Conservation (phyloP, 2,797 vertebrate genomes). For the Acanthurus tractus region DNA sequence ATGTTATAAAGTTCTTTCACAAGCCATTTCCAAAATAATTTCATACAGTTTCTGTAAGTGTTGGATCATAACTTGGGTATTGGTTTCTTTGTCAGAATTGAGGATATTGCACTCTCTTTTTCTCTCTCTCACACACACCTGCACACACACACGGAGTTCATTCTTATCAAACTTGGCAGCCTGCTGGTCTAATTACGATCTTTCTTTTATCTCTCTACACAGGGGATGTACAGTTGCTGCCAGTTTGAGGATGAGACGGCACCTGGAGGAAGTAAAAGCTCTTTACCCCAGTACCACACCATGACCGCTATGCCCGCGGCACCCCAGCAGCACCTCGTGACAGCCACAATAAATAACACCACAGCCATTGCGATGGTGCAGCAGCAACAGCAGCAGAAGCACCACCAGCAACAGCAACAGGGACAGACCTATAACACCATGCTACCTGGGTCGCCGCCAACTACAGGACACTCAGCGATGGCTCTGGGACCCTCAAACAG, state of each 20-base stretch:
- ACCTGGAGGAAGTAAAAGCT: slow-evolving; percentile 75
- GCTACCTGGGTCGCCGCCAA: slow-evolving; percentile 81
- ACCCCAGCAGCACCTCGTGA: slow-evolving; percentile 82
- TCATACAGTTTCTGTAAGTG: slow-evolving; percentile 8
- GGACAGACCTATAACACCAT: slow-evolving; percentile 85
- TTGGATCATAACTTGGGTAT: slow-evolving; percentile 17
- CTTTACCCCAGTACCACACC: slow-evolving; percentile 85
- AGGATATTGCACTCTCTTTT: not conserved
- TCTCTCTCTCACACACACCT: not conserved
- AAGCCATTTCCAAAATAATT: not conserved
- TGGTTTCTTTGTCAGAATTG: slow-evolving; percentile 17
- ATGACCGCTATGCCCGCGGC: slow-evolving; percentile 80
- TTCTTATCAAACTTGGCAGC: slow-evolving; percentile 32
- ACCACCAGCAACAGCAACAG: slow-evolving; percentile 84
- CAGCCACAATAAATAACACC: slow-evolving; percentile 83
- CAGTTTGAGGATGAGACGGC: slow-evolving; percentile 90
- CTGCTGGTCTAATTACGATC: slow-evolving; percentile 56
- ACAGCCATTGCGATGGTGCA: slow-evolving; percentile 83
- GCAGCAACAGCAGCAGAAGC: slow-evolving; percentile 82
- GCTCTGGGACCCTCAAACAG: slow-evolving; percentile 89
- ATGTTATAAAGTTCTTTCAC: not conserved
- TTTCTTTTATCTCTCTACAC: slow-evolving; percentile 57
- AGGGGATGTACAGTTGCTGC: slow-evolving; percentile 98
- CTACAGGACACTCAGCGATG: slow-evolving; percentile 84
- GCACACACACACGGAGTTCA: not conserved